Base-by-base conservation (phyloP, 2,888 invertebrate species). In the Antitype chi region DNA sequence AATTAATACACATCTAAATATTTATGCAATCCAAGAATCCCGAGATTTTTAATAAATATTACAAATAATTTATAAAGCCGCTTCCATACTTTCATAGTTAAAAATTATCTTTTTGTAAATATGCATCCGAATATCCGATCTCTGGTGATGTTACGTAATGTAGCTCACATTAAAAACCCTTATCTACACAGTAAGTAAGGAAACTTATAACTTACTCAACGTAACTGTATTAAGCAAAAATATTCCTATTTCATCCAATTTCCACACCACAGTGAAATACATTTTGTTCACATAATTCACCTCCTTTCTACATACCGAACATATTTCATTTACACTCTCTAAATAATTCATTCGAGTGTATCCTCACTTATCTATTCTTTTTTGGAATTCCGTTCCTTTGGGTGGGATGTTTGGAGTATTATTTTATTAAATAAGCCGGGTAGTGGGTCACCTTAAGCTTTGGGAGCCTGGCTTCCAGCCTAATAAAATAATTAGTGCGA, bases 361-460 rank as follows among this genome's bases (percentile, higher is more conserved):
- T 72, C 71, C 66, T 82, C 75, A 59, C 84, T 84, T 79, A 79
- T 79, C 79, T 68, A 79, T 83, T 85, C 73, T 84, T 85, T 85
- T 85, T 70, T 75, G 83, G 75, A 64, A 85, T 78, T 64, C 77
- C 43, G 59, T 55, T 69, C 78, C 73, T 85, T 87, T 75, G 74
- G 85, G 82, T 67, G 55, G 62, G 85, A 84, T 77, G 85, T 81
- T 63, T 63, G 57, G 85, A 86, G 80, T 84, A 85, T 87, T 83
- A 79, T 85, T 82, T 87, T 88, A 90, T 86, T 87, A 87, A 87
- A 86, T 87, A 89, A 89, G 80, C 85, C 74, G 75, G 74, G 74
- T 66, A 64, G 81, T 74, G 63, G 74, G 74, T 62, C 68, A 49
- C 70, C 70, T 60, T 84, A 80, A 83, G 78, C 83, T 88, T 81